These are phyloP conservation scores for Diploptera punctata DNA, from an alignment of 2,888 invertebrate genomes.

Conservation along the genomic window DNA sequence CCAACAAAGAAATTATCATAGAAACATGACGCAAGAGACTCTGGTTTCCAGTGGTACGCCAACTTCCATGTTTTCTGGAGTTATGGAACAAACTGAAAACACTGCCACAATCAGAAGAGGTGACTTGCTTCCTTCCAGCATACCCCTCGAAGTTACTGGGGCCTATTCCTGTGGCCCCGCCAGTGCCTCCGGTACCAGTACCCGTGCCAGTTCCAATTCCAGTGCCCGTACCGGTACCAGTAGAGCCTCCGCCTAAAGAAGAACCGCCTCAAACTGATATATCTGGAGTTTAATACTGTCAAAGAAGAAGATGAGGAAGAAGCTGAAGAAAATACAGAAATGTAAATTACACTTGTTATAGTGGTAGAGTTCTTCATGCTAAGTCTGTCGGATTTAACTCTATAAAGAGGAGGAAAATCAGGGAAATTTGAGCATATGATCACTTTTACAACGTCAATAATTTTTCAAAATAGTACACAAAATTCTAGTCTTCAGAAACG, in stretches of 20 bases:
- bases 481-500: too few species aligned
- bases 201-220: slow-evolving; percentile 29
- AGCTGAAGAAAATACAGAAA: slow-evolving; percentile 32
- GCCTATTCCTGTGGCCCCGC: slow-evolving; percentile 20
- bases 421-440: too few species aligned
- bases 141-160: not conserved
- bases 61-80: slow-evolving; percentile 30
- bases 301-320: slow-evolving; percentile 40
- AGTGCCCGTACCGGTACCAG: slow-evolving; percentile 8
- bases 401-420: too few species aligned
- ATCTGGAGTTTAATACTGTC: slow-evolving; percentile 36
- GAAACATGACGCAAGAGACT: slow-evolving; percentile 42
- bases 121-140: slow-evolving; percentile 13
- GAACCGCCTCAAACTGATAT: not conserved
- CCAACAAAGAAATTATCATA: slow-evolving; percentile 24
- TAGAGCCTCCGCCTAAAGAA: not conserved
- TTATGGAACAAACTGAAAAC: not conserved
- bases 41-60: slow-evolving; percentile 37
- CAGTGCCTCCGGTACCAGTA: slow-evolving; percentile 27
- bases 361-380: too few species aligned
- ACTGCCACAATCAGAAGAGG: slow-evolving; percentile 30
- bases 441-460: too few species aligned
- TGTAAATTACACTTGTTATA: too few species aligned
- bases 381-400: too few species aligned
- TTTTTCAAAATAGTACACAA: too few species aligned